Conservation (phyloP, 2,113 vertebrate genomes). For the Oophaga pumilio region DNA sequence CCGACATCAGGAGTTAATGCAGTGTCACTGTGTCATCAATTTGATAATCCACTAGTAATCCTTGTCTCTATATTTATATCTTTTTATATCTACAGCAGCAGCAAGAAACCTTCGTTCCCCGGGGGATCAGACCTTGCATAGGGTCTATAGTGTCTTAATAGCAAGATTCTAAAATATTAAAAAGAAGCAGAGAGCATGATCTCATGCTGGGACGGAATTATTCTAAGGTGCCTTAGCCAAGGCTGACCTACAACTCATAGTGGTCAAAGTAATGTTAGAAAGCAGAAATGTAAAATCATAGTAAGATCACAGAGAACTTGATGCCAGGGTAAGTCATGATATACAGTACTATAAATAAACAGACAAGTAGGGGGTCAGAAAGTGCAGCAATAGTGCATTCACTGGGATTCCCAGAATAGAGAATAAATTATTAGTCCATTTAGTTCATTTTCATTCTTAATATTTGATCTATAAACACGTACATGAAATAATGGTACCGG, state of each 20-base stretch:
- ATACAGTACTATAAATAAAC: not conserved
- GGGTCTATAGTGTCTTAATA: not conserved
- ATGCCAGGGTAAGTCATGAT: not conserved
- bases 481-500: no score
- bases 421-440: no score
- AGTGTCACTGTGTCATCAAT: slow-evolving; percentile 11
- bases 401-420: no score
- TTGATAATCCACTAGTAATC: slow-evolving; percentile 21
- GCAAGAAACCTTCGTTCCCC: not conserved
- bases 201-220: not conserved
- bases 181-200: not conserved
- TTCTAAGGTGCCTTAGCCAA: not conserved
- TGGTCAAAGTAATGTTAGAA: slow-evolving; percentile 5
- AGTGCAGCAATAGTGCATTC: not conserved
- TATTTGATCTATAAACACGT: no score
- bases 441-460: no score
- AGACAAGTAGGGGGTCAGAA: not conserved
- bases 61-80: not conserved
- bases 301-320: not conserved
- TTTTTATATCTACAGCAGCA: not conserved
- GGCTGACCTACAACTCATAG: not conserved
- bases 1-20: not conserved
- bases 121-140: not conserved
- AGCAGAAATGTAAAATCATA: not conserved
- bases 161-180: not conserved